These are phyloP conservation scores for Ostrea edulis DNA, from an alignment of 1,140 invertebrate species.

Conservation along the genomic window DNA sequence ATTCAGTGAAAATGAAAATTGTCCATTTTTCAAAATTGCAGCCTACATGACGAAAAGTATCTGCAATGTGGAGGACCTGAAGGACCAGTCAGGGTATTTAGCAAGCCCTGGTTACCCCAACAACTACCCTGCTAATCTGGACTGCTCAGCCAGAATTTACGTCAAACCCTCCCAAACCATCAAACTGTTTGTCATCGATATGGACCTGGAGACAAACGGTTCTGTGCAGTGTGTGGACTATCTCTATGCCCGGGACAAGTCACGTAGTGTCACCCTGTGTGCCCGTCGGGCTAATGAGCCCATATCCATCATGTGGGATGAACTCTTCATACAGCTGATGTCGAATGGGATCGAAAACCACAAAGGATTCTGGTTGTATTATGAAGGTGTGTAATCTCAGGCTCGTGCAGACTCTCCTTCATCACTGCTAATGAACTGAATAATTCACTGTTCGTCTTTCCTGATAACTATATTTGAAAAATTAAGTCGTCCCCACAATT, in stretches of 20 bases:
- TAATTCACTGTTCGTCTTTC: background rate
- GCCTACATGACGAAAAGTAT: slow-evolving; percentile 65
- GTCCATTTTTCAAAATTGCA: slow-evolving; percentile 59
- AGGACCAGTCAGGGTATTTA: slow-evolving; percentile 72
- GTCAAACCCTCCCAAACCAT: slow-evolving; percentile 68
- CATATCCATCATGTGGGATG: slow-evolving; percentile 62
- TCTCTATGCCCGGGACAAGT: slow-evolving; percentile 70
- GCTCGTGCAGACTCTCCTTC: background rate
- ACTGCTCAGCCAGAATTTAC: slow-evolving; percentile 65
- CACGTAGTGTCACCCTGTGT: slow-evolving; percentile 72
- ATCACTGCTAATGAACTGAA: slow-evolving; percentile 36
- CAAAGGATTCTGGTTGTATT: slow-evolving; percentile 78
- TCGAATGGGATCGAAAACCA: slow-evolving; percentile 57
- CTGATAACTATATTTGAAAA: slow-evolving; percentile 38
- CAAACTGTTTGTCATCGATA: slow-evolving; percentile 71
- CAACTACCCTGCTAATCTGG: slow-evolving; percentile 66
- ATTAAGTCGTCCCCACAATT: slow-evolving; percentile 1
- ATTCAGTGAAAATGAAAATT: background rate
- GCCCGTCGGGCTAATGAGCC: slow-evolving; percentile 68
- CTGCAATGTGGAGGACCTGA: slow-evolving; percentile 64
- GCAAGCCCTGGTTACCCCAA: slow-evolving; percentile 73
- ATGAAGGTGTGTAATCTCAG: slow-evolving; percentile 71
- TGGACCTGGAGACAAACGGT: slow-evolving; percentile 71
- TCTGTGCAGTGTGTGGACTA: slow-evolving; percentile 71
- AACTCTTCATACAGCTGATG: slow-evolving; percentile 66